Percentiles rank a stretch among this genome's conserved stretches.
Evolutionary conservation across 2,113 vertebrate species (phyloP).

Genomic region (Glaucidium brasilianum): DNA sequence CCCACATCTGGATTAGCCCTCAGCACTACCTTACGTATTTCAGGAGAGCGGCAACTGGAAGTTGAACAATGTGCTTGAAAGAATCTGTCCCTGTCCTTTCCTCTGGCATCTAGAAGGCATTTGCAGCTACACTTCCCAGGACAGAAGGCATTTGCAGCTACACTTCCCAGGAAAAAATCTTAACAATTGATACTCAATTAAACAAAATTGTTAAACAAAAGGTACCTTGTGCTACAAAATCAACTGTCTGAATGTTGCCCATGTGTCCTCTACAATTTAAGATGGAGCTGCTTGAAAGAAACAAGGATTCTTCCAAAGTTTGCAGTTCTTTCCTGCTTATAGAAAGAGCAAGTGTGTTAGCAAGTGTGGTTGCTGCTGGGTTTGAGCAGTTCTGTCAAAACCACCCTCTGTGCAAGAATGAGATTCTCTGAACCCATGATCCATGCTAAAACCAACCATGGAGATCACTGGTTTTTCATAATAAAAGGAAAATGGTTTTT

Average conservation of each 20-base stretch:
- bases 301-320: background rate
- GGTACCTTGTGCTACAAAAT: background rate
- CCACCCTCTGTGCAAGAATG: background rate
- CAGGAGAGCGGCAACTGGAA: background rate
- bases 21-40: background rate
- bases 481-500: background rate
- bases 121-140: background rate
- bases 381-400: background rate
- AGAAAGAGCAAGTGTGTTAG: background rate
- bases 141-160: background rate
- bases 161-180: background rate
- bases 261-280: background rate
- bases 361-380: background rate
- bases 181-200: background rate
- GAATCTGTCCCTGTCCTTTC: background rate
- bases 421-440: background rate
- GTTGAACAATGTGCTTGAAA: background rate
- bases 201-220: too few relatives aligned
- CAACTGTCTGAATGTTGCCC: background rate
- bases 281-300: background rate
- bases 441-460: accelerated
- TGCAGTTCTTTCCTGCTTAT: background rate
- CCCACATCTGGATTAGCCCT: background rate
- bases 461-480: background rate
- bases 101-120: background rate